Evolutionary conservation across 30 jellyfish, hydroid and myxozoan genomes (phyloP), one percentile per base, ranked within the genome.

Genomic region (Aurelia sp.): DNA sequence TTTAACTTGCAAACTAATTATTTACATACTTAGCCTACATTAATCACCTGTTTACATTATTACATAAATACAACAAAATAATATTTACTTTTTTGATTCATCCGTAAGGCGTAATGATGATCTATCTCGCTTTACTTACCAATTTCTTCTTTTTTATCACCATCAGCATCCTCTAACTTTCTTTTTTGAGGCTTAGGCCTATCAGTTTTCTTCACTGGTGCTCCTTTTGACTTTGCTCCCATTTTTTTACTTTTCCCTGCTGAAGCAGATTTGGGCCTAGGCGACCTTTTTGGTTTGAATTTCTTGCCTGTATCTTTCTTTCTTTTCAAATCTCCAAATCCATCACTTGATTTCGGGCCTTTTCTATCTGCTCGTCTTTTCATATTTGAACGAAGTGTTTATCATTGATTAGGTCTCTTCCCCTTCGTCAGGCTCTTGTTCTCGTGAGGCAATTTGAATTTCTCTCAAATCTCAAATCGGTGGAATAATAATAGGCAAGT

Each of bases 221-320:
- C 6, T 71, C 21, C 57, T 15, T 48, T 48, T 4, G 47, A 69
- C 66, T 63, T 69, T 37, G 77, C 85, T 60, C 84, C 59, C 55
- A 13, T 40, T 17, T 50, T 21, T 71, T 40, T 71, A 12, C 52
- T 63, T 33, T 70, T 64, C 19, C 44, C 20, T 30, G 20, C 7
- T 33, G 50, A 37, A 9, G 70, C 23, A 16, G 75, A 71, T 51
- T 64, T 65, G 52, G 75, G 77, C 19, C 33, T 64, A 11, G 81
- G 69, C 19, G 91, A 81, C 55, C 8, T 44, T 22, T 67, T 81
- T 50, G 82, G 84, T 27, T 81, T 73, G 74, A 73, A 73, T 27
- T 81, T 81, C 51, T 62, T 78, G 22, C 27, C 67, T 44, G 75
- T 66, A 58, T 69, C 72, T 41, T 81, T 50, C 66, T 57, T 81